Base-by-base conservation (phyloP, 2,797 vertebrate species). In the Chiloscyllium punctatum region DNA sequence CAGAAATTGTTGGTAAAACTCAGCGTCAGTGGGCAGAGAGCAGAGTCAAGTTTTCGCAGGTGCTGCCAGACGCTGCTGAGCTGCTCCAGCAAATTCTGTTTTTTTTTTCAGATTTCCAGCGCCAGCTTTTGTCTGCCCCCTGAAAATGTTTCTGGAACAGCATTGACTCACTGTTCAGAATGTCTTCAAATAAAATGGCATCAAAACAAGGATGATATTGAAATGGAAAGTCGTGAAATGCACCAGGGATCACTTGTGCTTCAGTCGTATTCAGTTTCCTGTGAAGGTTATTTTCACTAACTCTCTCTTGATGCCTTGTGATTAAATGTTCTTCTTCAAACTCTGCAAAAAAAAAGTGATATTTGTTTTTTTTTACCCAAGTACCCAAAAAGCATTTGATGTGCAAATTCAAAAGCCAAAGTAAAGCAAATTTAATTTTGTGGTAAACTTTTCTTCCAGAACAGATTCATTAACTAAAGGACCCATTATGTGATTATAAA, bases 381-480 rank as follows among this genome's bases (percentile, higher is more conserved):
- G 21, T 0, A 33, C 11, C 37, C 8, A n/a, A 23, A 48, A n/a
- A n/a, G 3, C 87, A 90, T 62, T n/a, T 62, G 33, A 42, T 94
- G 92, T 62, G 27, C 71, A 15, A 94, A 72, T 53, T 94, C 69
- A 30, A 72, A 30, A 48, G 53, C 3, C 37, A 53, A n/a, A 95
- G 37, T 77, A 30, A 95, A 77, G 94, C 30, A 77, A 95, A 95
- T 95, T 95, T 95, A 95, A 95, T 95, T 95, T 95, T 69, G 48
- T 95, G 94, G 33, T 51, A 57, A 95, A 95, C 94, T 95, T 95
- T 94, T 53, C 42, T 77, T 66, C 53, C 94, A 77, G 42, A 95
- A 95, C 48, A 95, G 94, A 95, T 95, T 95, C 94, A 95, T 95
- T 95, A 95, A 95, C 94, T 77, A 77, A 95, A 95, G 94, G 71